Evolutionary conservation across 2,888 invertebrate species (phyloP), one percentile per base, ranked within the genome.

Genomic region (Tromatobia lineatoria): DNA sequence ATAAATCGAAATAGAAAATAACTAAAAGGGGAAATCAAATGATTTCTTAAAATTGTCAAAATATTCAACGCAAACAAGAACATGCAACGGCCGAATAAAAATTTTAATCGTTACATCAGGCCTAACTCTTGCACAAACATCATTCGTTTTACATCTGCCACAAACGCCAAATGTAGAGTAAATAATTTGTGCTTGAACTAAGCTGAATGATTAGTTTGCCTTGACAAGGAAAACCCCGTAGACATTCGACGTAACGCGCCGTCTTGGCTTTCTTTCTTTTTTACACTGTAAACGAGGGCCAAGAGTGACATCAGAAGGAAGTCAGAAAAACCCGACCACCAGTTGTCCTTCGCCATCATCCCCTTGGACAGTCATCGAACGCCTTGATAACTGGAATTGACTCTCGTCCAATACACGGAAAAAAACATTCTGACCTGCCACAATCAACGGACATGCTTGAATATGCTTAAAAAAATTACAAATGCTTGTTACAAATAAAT

Each of bases 281-380:
- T 23, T 20, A 38, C n/a, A 50, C 7, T 20, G 23, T 20, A 25
- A 70, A 52, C 25, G 38, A 54, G 52, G 38, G 20, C 8, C 54
- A n/a, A 23, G 18, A 11, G 15, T 50, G 34, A 18, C 23, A 52
- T 50, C 47, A 69, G 34, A 11, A 18, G 59, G 59, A 52, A 10
- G 50, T 11, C 18, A 38, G 64, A 42, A 18, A 34, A 69, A 29
- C 50, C 50, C 15, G 50, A 50, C 20, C 29, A 34, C 34, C 34
- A 69, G 50, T 69, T 50, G 29, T 69, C 50, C 69, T 69, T 25
- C 50, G 15, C 29, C 29, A 69, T 66, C 23, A 66, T 45, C 20
- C 66, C 66, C 15, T 23, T 20, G 66, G 42, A 23, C 45, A 45
- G 45, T 7, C 38, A 66, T 45, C 64, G 66, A 66, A 34, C 64